Percentiles rank a stretch among this genome's conserved stretches.
Evolutionary conservation across 2,113 vertebrate genomes (phyloP).

Genomic region (Columba janthina): DNA sequence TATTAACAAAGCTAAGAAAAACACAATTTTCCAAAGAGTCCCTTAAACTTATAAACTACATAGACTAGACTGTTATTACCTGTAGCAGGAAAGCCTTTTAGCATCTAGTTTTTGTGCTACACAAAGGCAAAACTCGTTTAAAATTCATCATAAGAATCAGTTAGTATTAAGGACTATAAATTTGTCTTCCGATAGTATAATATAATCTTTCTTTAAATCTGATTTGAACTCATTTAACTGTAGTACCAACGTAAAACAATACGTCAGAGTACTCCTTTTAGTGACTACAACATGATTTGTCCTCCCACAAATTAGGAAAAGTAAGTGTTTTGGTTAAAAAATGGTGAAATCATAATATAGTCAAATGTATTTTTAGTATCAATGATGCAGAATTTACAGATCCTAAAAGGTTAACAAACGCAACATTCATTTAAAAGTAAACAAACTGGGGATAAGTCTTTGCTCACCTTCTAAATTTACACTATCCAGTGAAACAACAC

Average conservation of each 20-base stretch:
- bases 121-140: neutral
- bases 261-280: neutral
- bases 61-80: neutral
- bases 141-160: neutral
- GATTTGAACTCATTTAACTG: neutral
- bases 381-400: neutral
- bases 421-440: conserved; percentile 17
- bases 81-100: neutral
- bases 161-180: neutral
- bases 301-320: neutral
- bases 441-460: neutral
- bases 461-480: neutral
- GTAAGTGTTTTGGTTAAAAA: neutral
- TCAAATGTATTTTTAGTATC: neutral
- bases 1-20: neutral
- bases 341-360: neutral
- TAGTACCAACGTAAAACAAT: neutral
- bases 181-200: neutral
- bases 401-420: neutral
- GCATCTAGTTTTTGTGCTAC: neutral
- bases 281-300: neutral
- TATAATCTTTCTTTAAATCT: neutral
- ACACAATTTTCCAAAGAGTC: neutral
- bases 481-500: neutral
- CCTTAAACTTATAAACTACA: neutral